These are phyloP conservation scores for Drosophila burlai DNA, from an alignment of 1,140 invertebrate genomes.

Conservation along the genomic window DNA sequence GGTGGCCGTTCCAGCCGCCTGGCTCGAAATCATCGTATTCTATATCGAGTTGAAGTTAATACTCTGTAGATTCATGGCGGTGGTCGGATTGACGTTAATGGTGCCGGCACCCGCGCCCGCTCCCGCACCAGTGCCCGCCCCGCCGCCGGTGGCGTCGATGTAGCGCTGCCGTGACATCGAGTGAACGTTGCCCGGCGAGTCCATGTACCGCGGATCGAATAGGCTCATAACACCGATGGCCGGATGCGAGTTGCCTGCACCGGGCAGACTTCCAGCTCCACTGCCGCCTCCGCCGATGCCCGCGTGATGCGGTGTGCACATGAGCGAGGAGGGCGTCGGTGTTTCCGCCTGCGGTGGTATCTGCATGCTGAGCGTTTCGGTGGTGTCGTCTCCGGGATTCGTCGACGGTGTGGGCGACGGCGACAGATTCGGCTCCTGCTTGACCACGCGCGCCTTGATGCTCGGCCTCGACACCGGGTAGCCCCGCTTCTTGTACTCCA, in stretches of 20 bases:
- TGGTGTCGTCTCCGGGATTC: conserved; percentile 73
- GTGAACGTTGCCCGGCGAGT: conserved; percentile 86
- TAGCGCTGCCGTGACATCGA: conserved; percentile 85
- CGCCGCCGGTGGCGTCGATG: conserved; percentile 83
- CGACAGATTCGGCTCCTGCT: conserved; percentile 87
- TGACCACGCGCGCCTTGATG: conserved; percentile 89
- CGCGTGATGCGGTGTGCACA: conserved; percentile 85
- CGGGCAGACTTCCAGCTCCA: conserved; percentile 51
- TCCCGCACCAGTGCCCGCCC: conserved; percentile 55
- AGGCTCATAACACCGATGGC: conserved; percentile 87
- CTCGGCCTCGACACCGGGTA: conserved; percentile 91
- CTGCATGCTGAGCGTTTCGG: conserved; percentile 86
- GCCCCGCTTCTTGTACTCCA: conserved; percentile 93
- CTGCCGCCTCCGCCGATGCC: conserved; percentile 37
- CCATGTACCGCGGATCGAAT: conserved; percentile 87
- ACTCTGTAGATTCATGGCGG: conserved; percentile 89
- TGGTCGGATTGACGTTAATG: conserved; percentile 84
- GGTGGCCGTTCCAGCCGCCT: conserved; percentile 60
- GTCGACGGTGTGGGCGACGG: conserved; percentile 86
- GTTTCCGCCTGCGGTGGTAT: conserved; percentile 86
- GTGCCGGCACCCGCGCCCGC: conserved; percentile 75
- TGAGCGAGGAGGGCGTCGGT: conserved; percentile 84
- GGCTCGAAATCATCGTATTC: conserved; percentile 85
- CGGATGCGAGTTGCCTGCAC: conserved; percentile 81
- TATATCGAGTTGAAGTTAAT: conserved; percentile 91